phyloP scores from a whole-genome alignment of 2,888 invertebrate species.

The Callyntrura sp. region DNA sequence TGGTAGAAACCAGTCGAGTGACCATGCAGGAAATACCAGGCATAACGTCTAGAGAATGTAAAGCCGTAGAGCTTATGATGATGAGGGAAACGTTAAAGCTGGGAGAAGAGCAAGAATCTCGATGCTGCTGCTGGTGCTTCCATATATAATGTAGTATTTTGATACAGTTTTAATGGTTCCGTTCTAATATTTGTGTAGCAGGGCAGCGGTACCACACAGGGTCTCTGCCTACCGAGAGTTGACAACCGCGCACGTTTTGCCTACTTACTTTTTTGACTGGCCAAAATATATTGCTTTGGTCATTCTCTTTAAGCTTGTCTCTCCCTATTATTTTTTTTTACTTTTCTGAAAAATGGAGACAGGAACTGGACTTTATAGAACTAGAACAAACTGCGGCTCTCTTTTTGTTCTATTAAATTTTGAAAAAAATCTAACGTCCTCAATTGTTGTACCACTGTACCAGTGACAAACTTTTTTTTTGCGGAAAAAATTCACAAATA shows the following conservation, averaged over 20 bases:
- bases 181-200: not conserved
- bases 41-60: not conserved
- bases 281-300: not conserved
- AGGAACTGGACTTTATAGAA: constrained; percentile 3
- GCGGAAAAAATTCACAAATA: not conserved
- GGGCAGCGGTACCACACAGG: not conserved
- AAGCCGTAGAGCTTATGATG: constrained; percentile 9
- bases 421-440: too few relatives aligned
- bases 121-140: too few relatives aligned
- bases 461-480: not conserved
- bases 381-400: too few relatives aligned
- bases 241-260: not conserved
- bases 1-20: too few relatives aligned
- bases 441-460: too few relatives aligned
- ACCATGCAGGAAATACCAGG: not conserved
- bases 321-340: not conserved
- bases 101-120: not conserved
- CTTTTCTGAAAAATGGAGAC: constrained; percentile 42
- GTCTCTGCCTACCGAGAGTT: constrained; percentile 1
- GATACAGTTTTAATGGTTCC: constrained; percentile 32
- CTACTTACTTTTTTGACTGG: not conserved
- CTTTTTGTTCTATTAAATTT: too few relatives aligned
- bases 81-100: not conserved
- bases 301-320: not conserved
- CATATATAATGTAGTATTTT: constrained; percentile 28